phyloP scores from a whole-genome alignment of 2,888 invertebrate genomes.

The Lamellibrachia columna region DNA sequence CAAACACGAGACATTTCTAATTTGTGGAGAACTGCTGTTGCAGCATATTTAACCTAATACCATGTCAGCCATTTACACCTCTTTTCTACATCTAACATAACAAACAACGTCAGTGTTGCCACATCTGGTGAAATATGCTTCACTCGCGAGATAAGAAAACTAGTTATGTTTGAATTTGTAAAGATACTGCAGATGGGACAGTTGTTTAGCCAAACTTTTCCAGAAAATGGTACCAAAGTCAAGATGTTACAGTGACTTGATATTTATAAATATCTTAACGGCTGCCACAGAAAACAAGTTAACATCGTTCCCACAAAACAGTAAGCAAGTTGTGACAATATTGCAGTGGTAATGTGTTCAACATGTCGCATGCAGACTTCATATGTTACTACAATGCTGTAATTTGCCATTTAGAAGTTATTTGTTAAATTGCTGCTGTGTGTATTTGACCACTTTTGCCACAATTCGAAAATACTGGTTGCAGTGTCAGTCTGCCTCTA shows the following conservation, averaged over 20 bases:
- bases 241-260: background rate
- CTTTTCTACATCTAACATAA: background rate
- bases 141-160: background rate
- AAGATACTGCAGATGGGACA: background rate
- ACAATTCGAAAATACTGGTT: too few species aligned
- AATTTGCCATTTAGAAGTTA: too few species aligned
- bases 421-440: too few species aligned
- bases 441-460: too few species aligned
- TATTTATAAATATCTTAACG: too few species aligned
- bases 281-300: too few species aligned
- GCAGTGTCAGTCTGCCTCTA: too few species aligned
- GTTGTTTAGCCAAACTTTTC: background rate
- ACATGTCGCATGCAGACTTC: too few species aligned
- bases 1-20: background rate
- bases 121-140: background rate
- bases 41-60: background rate
- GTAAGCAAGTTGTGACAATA: too few species aligned
- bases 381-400: too few species aligned
- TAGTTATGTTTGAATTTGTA: background rate
- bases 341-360: too few species aligned
- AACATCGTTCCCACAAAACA: too few species aligned
- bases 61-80: background rate
- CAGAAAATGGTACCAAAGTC: background rate
- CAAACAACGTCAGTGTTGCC: background rate
- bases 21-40: background rate